phyloP scores from a whole-genome alignment of 2,113 vertebrate species.

The Polyodon spathula region DNA sequence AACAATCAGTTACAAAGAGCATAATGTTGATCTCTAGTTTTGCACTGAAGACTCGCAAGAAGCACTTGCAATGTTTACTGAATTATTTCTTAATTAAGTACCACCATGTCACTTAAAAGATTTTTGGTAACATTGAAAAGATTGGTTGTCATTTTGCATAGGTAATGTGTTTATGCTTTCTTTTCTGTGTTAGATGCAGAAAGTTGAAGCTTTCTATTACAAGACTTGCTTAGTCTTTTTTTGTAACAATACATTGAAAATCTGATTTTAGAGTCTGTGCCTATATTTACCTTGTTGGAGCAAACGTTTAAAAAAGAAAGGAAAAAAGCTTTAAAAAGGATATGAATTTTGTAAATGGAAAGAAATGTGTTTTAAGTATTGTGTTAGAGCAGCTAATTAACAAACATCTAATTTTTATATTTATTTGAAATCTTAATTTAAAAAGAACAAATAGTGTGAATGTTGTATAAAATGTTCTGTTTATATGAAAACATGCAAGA shows the following conservation, averaged over 20 bases:
- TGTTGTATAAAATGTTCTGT: constrained; percentile 3
- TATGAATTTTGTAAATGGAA: constrained; percentile 2
- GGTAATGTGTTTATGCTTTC: constrained; percentile 4
- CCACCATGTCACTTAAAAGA: constrained; percentile 36
- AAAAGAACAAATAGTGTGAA: constrained; percentile 3
- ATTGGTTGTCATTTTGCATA: constrained; percentile 6
- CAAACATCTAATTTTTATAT: constrained; percentile 6
- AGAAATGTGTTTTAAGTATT: background rate
- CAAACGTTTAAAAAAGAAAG: background rate
- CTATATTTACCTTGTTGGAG: constrained; percentile 7
- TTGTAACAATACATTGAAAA: background rate
- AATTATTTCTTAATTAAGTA: constrained; percentile 39
- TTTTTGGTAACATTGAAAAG: constrained; percentile 6
- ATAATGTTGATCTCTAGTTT: constrained; percentile 42
- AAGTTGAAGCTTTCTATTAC: constrained; percentile 8
- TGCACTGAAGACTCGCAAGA: constrained; percentile 65
- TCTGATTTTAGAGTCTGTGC: background rate
- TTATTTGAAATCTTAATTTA: constrained; percentile 11
- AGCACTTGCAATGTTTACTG: constrained; percentile 68
- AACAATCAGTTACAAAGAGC: constrained; percentile 3
- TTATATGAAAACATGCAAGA: constrained; percentile 8
- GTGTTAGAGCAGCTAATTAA: constrained; percentile 8
- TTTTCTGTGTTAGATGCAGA: too few relatives aligned
- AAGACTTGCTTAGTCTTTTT: constrained; percentile 26
- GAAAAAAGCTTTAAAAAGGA: background rate